Base-by-base conservation (phyloP, 2,797 vertebrate genomes). In the Aeoliscus strigatus region DNA sequence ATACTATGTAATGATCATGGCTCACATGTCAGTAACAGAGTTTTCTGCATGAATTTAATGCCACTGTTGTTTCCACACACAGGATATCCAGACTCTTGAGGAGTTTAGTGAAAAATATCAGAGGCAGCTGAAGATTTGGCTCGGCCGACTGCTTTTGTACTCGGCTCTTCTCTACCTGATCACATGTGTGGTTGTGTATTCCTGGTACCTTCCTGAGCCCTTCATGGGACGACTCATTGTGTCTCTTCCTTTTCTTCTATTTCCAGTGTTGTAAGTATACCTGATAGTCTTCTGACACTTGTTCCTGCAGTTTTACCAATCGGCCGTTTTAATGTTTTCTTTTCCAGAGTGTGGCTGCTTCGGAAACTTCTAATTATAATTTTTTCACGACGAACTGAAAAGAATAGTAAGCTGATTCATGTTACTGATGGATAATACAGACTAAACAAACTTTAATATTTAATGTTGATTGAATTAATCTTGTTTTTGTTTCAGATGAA, bases 61-160 rank as follows among this genome's bases (percentile, higher is more conserved):
- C 2, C n/a, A 2, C n/a, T 4, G 3, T 23, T 26, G 48, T 18
- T 27, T 14, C 14, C 12, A 23, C 14, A n/a, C 13, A 12, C 81
- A 99, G 95, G 90, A 94, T 68, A 92, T 98, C 56, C 89, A 93
- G 66, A 73, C 50, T 16, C 85, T 97, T 66, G 94, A 98, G 77
- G 94, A 98, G 70, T 92, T 94, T 58, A 84, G 90, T 67, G 93
- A 94, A 74, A 94, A 92, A 86, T 93, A 94, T 83, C 93, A 97
- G 66, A 92, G 88, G 68, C 90, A 92, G 78, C 70, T 94, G 74
- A 98, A 94, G 73, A 84, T 91, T 61, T 98, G 93, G 93, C 81
- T 96, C 39, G 89, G 92, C 80, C 86, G 93, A 33, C 87, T 99
- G 60, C 87, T 98, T 51, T 53, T 96, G 4, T 95, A 99, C 79